phyloP scores from a whole-genome alignment of 2,113 vertebrate species.

The Corvus cornix region DNA sequence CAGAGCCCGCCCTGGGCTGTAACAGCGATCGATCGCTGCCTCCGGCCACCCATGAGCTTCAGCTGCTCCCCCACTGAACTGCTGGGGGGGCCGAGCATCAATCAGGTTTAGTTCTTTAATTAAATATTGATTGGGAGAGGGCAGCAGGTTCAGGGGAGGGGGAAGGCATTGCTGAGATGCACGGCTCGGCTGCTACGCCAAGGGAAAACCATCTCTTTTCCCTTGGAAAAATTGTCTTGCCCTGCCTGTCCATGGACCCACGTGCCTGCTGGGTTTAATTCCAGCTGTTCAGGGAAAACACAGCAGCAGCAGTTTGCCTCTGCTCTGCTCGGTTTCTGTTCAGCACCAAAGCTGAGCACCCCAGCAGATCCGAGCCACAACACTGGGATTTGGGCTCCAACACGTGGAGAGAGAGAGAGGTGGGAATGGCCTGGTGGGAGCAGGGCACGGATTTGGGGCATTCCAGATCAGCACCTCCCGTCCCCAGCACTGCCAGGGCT shows the following conservation, averaged over 20 bases:
- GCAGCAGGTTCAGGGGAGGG: neutral
- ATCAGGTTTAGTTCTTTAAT: conserved; percentile 57
- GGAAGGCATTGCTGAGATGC: neutral
- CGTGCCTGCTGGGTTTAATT: neutral
- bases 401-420: accelerated
- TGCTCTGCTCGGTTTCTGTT: neutral
- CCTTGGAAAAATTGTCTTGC: neutral
- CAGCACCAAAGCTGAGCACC: neutral
- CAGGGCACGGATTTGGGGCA: neutral
- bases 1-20: neutral
- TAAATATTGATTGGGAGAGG: conserved; percentile 54
- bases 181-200: accelerated
- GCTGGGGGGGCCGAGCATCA: neutral
- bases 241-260: accelerated
- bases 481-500: neutral
- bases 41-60: neutral
- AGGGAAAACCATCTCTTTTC: neutral
- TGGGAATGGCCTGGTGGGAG: neutral
- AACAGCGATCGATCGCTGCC: neutral
- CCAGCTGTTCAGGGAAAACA: neutral
- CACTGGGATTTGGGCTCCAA: neutral
- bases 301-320: neutral
- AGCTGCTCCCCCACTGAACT: neutral
- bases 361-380: accelerated
- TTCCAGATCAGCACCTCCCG: neutral